These are phyloP conservation scores for Pseudolycoriella hygida DNA, from an alignment of 2,888 invertebrate species.

Conservation along the genomic window DNA sequence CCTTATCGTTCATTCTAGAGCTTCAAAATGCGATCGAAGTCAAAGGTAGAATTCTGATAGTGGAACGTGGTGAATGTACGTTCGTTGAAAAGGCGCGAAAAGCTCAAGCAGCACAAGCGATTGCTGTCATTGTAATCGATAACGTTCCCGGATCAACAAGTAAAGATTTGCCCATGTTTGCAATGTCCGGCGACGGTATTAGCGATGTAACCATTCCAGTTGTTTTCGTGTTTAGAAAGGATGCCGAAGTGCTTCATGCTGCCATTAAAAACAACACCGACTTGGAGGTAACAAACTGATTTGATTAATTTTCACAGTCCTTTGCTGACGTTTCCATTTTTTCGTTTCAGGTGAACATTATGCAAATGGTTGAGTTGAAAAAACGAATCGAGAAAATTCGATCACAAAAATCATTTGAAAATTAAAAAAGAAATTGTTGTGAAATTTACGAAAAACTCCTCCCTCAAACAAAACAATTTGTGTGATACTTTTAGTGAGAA, in stretches of 20 bases:
- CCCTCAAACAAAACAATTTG: too few relatives aligned
- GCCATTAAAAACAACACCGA: slow-evolving; percentile 37
- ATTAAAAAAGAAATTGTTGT: too few relatives aligned
- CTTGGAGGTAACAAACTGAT: slow-evolving; percentile 22
- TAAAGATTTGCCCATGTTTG: slow-evolving; percentile 67
- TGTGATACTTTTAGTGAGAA: too few relatives aligned
- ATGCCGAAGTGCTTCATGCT: slow-evolving; percentile 49
- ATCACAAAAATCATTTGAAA: too few relatives aligned
- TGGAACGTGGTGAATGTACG: slow-evolving; percentile 84
- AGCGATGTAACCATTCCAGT: slow-evolving; percentile 77
- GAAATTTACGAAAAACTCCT: too few relatives aligned
- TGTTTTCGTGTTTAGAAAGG: slow-evolving; percentile 72
- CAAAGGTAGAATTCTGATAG: slow-evolving; percentile 60
- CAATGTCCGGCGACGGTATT: slow-evolving; percentile 88
- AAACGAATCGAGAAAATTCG: slow-evolving; percentile 7
- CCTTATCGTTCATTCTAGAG: slow-evolving; percentile 14
- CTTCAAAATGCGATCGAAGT: slow-evolving; percentile 40
- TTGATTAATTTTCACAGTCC: too few relatives aligned
- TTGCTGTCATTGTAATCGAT: slow-evolving; percentile 72
- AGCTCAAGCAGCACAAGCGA: slow-evolving; percentile 65
- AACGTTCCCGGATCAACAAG: slow-evolving; percentile 61
- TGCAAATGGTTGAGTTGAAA: slow-evolving; percentile 29
- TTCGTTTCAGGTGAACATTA: slow-evolving; percentile 4
- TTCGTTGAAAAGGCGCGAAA: slow-evolving; percentile 85
- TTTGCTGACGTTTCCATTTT: too few relatives aligned